These are phyloP conservation scores for Trinorchestia longiramus DNA, from an alignment of 1,140 invertebrate species.

Conservation along the genomic window DNA sequence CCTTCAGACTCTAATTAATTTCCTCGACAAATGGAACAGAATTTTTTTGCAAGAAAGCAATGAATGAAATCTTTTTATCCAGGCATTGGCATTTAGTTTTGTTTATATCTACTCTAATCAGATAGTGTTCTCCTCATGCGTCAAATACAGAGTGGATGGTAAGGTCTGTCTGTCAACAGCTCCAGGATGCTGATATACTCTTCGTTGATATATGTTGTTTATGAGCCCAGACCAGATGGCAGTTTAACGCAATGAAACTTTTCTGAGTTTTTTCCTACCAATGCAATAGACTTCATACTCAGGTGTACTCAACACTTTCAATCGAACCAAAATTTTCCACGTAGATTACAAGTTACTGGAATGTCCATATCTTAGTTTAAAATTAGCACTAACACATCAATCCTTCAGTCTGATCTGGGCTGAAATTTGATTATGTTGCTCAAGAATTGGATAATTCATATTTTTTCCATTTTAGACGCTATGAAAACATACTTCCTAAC, in stretches of 20 bases:
- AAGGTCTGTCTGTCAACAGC: background rate
- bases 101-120: background rate
- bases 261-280: background rate
- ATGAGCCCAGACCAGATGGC: background rate
- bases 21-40: background rate
- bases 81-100: background rate
- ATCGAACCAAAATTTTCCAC: background rate
- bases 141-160: background rate
- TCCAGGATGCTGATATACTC: background rate
- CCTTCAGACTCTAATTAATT: background rate
- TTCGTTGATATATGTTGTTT: background rate
- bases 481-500: background rate
- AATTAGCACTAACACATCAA: background rate
- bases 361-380: background rate
- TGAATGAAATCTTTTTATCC: background rate
- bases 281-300: background rate
- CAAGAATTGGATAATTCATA: background rate
- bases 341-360: background rate
- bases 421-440: background rate
- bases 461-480: background rate
- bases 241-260: too few species aligned
- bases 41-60: background rate
- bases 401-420: background rate
- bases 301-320: background rate
- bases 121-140: background rate